Evolutionary conservation across 2,888 invertebrate species (phyloP).

Genomic region (Aspidiotus destructor): DNA sequence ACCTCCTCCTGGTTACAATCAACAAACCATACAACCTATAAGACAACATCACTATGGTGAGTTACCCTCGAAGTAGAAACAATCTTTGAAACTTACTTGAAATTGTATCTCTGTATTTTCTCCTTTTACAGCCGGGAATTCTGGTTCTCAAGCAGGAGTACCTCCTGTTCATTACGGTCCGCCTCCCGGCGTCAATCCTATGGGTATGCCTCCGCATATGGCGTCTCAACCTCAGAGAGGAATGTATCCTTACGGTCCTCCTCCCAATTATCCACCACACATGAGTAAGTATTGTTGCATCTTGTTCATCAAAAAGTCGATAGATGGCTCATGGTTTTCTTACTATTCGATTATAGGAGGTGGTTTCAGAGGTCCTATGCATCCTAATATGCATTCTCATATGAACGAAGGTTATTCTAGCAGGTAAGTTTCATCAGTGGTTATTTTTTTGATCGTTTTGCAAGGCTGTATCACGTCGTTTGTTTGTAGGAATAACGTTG

Average conservation of each 20-base stretch:
- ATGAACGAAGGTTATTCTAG: background rate
- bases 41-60: conserved; percentile 5
- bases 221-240: background rate
- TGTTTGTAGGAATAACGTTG: conserved; percentile 47
- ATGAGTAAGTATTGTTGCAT: conserved; percentile 15
- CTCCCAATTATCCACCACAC: conserved; percentile 1
- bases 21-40: conserved; percentile 6
- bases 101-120: background rate
- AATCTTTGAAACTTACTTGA: background rate
- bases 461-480: background rate
- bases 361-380: no score
- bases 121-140: background rate
- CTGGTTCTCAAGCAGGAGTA: background rate
- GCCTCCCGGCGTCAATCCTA: conserved; percentile 21
- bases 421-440: background rate
- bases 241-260: no score
- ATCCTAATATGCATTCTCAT: no score
- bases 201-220: conserved; percentile 22
- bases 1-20: conserved; percentile 9
- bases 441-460: background rate
- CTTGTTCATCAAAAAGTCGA: no score
- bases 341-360: no score
- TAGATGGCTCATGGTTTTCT: no score
- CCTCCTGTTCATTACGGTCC: conserved; percentile 2
- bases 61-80: background rate